These are phyloP conservation scores for Caradrina kadenii DNA, from an alignment of 2,888 invertebrate species.

Conservation along the genomic window DNA sequence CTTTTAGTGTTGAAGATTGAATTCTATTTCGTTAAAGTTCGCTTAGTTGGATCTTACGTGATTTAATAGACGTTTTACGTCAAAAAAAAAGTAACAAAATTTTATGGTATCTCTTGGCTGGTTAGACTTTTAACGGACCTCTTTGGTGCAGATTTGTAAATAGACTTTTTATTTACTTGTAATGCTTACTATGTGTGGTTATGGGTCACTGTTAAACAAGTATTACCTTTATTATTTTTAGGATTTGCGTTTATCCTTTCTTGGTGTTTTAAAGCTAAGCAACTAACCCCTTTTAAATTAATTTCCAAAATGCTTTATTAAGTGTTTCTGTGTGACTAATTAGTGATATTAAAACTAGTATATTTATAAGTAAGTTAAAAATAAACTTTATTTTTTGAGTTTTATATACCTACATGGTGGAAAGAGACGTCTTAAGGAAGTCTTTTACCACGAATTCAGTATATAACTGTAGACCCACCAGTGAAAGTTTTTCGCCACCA, in stretches of 20 bases:
- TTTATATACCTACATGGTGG: not conserved
- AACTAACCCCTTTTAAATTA: conserved; percentile 26
- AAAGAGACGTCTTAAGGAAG: no score
- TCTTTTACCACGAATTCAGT: no score
- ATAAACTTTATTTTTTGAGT: conserved; percentile 1
- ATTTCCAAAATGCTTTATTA: not conserved
- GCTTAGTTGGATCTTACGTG: no score
- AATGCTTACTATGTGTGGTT: conserved; percentile 48
- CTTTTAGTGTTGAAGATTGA: no score
- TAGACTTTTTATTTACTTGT: conserved; percentile 29
- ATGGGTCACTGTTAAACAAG: conserved; percentile 16
- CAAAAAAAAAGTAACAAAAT: not conserved
- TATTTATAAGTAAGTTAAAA: not conserved
- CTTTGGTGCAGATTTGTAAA: conserved; percentile 46
- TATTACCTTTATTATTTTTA: conserved; percentile 12
- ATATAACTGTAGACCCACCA: no score
- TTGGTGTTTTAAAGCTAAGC: conserved; percentile 31
- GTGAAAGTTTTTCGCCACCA: no score
- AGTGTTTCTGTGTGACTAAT: not conserved
- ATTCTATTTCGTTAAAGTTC: no score
- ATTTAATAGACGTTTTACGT: no score
- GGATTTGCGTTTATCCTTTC: not conserved
- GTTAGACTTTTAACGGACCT: conserved; percentile 18
- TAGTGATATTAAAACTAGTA: not conserved
- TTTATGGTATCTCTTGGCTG: conserved; percentile 18